Evolutionary conservation across 2,888 invertebrate genomes (phyloP).

Genomic region (Hoplodrina blanda): DNA sequence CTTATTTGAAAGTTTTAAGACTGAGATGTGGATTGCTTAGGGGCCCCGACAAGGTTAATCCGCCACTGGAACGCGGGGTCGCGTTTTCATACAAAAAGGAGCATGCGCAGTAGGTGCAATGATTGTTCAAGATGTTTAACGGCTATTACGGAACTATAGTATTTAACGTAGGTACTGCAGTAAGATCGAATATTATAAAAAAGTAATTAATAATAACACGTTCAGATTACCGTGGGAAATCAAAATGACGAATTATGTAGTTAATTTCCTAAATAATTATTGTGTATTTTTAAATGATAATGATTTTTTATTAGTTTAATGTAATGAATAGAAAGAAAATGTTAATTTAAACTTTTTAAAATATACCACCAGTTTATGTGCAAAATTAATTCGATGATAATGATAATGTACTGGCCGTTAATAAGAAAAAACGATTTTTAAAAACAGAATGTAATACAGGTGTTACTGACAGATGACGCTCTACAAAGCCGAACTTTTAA

Average conservation of each 20-base stretch:
- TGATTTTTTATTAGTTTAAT: too few relatives aligned
- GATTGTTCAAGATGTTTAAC: background rate
- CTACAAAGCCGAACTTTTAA: too few relatives aligned
- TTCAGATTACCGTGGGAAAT: slow-evolving; percentile 48
- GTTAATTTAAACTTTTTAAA: background rate
- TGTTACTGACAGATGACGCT: too few relatives aligned
- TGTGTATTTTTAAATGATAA: too few relatives aligned
- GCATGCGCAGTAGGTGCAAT: too few relatives aligned
- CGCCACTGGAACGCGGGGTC: too few relatives aligned
- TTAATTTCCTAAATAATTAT: background rate
- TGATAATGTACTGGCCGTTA: background rate
- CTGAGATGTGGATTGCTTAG: too few relatives aligned
- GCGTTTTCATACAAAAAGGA: too few relatives aligned
- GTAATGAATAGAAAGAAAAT: background rate
- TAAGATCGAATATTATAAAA: slow-evolving; percentile 33
- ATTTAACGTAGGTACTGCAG: slow-evolving; percentile 24
- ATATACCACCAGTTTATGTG: slow-evolving; percentile 6
- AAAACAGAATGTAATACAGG: too few relatives aligned
- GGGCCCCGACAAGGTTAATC: too few relatives aligned
- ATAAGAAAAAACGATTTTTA: too few relatives aligned
- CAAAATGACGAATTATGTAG: background rate
- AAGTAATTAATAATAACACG: background rate
- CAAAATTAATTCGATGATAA: background rate
- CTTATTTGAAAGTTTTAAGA: too few relatives aligned
- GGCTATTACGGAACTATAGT: background rate